Evolutionary conservation across 2,797 vertebrate species (phyloP).

Genomic region (Phylloscopus collybita): DNA sequence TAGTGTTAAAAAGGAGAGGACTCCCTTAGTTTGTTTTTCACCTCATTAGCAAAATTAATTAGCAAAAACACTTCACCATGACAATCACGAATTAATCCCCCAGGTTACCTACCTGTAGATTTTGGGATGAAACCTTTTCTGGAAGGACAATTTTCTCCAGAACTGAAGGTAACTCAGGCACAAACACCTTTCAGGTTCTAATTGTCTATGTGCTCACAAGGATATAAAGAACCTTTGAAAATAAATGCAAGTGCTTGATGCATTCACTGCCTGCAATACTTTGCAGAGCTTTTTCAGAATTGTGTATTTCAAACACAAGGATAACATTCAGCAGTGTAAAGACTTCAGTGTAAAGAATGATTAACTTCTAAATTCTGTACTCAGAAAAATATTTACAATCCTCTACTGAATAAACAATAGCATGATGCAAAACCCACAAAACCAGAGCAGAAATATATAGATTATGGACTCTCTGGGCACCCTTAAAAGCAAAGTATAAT

Average conservation of each 20-base stretch:
- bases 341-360: background rate
- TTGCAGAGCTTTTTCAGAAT: background rate
- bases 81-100: conserved; percentile 46
- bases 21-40: conserved; percentile 51
- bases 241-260: background rate
- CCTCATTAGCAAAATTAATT: conserved; percentile 69
- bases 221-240: conserved; percentile 2
- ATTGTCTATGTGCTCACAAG: background rate
- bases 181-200: background rate
- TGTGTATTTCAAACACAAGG: background rate
- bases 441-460: background rate
- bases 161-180: background rate
- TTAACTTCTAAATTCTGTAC: background rate
- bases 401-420: background rate
- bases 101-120: conserved; percentile 39
- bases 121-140: background rate
- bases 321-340: background rate
- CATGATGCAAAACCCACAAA: background rate
- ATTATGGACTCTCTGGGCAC: background rate
- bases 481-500: background rate
- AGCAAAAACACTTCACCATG: conserved; percentile 33
- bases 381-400: conserved; percentile 10
- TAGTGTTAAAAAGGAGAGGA: conserved; percentile 18
- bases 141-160: background rate
- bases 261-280: background rate